Conservation (phyloP, 2,113 vertebrate genomes). For the Axis porcinus region DNA sequence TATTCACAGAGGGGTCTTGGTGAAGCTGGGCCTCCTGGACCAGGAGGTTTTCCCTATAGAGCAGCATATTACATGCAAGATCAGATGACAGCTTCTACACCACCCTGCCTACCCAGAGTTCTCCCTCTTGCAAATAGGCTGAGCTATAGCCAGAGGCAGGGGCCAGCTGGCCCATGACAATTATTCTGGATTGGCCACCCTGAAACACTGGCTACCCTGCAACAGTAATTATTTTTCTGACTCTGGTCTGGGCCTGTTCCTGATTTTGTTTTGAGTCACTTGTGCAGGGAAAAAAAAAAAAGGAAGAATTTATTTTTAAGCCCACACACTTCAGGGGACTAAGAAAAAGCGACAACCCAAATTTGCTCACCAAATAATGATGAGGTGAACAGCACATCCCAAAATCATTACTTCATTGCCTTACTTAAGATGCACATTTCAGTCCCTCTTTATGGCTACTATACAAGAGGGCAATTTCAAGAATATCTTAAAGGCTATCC, state of each 20-base stretch:
- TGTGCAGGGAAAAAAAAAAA: background rate
- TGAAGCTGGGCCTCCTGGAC: background rate
- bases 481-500: background rate
- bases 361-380: constrained; percentile 73
- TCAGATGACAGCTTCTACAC: background rate
- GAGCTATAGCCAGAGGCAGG: background rate
- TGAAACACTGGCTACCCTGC: background rate
- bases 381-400: constrained; percentile 21
- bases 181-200: background rate
- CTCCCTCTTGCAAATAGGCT: background rate
- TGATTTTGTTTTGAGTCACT: constrained; percentile 38
- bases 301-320: constrained; percentile 15
- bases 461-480: background rate
- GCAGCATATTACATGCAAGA: background rate
- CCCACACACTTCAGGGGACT: constrained; percentile 11
- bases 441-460: background rate
- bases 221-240: constrained; percentile 7
- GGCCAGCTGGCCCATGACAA: background rate
- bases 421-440: background rate
- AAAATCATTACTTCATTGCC: constrained; percentile 27
- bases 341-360: constrained; percentile 44
- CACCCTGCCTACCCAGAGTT: background rate
- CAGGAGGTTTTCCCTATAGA: background rate
- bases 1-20: background rate
- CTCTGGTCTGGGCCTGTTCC: background rate